These are phyloP conservation scores for Drosophila nr. perissopoda DNA, from an alignment of 2,888 invertebrate species.

Conservation along the genomic window DNA sequence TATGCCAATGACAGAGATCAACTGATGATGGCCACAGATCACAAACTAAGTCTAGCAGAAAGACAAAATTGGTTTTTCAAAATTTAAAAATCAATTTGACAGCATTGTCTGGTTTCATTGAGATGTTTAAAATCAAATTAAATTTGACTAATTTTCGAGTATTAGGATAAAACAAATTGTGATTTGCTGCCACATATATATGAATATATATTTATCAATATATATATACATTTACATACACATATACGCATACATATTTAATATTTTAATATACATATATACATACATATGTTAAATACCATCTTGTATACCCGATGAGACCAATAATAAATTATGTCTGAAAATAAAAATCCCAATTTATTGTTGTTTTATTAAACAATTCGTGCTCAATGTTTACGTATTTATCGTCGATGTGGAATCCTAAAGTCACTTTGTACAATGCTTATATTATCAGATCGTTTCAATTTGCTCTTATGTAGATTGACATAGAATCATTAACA, in stretches of 20 bases:
- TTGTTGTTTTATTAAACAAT: slow-evolving; percentile 74
- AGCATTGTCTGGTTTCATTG: slow-evolving; percentile 17
- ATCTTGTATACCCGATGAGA: slow-evolving; percentile 65
- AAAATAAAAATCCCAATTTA: slow-evolving; percentile 57
- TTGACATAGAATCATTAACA: slow-evolving; percentile 22
- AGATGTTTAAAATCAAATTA: slow-evolving; percentile 8
- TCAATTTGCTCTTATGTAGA: background rate
- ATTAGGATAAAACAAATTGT: slow-evolving; percentile 60
- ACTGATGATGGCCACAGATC: slow-evolving; percentile 25
- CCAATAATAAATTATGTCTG: slow-evolving; percentile 68
- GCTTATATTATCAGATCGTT: slow-evolving; percentile 3
- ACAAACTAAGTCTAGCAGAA: slow-evolving; percentile 5
- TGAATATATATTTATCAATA: background rate
- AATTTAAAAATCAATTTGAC: slow-evolving; percentile 41
- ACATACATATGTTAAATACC: slow-evolving; percentile 73
- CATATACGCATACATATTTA: slow-evolving; percentile 37
- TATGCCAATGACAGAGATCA: slow-evolving; percentile 4
- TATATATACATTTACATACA: slow-evolving; percentile 18
- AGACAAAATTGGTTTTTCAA: slow-evolving; percentile 12
- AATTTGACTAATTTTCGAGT: slow-evolving; percentile 41
- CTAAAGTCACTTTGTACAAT: background rate
- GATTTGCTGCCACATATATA: slow-evolving; percentile 56
- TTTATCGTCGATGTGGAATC: slow-evolving; percentile 20
- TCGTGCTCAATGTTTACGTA: slow-evolving; percentile 3
- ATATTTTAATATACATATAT: slow-evolving; percentile 53